A percentile compares a stretch with the other conserved stretches of the same genome.
Evolutionary conservation across 2,113 vertebrate genomes (phyloP).

Genomic region (Tinamus guttatus): DNA sequence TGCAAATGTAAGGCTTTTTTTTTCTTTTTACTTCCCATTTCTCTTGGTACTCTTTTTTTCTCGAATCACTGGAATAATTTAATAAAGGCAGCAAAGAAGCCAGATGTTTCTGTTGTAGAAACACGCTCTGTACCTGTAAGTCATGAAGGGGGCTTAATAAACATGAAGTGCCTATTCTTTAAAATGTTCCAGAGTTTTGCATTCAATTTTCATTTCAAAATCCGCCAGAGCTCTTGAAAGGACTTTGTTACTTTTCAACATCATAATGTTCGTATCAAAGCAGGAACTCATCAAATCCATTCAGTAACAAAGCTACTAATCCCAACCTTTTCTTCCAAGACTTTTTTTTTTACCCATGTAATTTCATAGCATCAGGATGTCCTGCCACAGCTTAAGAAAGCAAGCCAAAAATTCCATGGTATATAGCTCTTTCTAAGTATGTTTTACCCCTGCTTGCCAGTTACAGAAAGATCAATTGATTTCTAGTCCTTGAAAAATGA

Average conservation of each 20-base stretch:
- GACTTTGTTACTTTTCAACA: slow-evolving; percentile 64
- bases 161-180: slow-evolving; percentile 44
- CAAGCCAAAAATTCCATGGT: slow-evolving; percentile 64
- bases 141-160: slow-evolving; percentile 43
- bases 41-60: not conserved
- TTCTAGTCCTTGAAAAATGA: slow-evolving; percentile 46
- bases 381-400: slow-evolving; percentile 55
- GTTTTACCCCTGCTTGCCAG: slow-evolving; percentile 28
- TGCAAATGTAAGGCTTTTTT: slow-evolving; percentile 23
- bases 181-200: slow-evolving; percentile 51
- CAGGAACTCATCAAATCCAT: slow-evolving; percentile 54
- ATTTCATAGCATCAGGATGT: slow-evolving; percentile 72
- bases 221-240: slow-evolving; percentile 45
- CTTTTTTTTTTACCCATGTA: slow-evolving; percentile 30
- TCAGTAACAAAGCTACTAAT: slow-evolving; percentile 63
- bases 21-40: slow-evolving; percentile 6
- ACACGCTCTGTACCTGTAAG: slow-evolving; percentile 59
- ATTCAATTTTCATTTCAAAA: slow-evolving; percentile 5
- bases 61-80: slow-evolving; percentile 51
- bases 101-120: slow-evolving; percentile 72
- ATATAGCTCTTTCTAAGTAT: slow-evolving; percentile 55
- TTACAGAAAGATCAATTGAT: slow-evolving; percentile 61
- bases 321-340: slow-evolving; percentile 56
- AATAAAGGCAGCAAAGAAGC: slow-evolving; percentile 49
- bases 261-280: slow-evolving; percentile 62